These are phyloP conservation scores for Habroteleia sp. DNA, from an alignment of 2,888 invertebrate genomes.

Conservation along the genomic window DNA sequence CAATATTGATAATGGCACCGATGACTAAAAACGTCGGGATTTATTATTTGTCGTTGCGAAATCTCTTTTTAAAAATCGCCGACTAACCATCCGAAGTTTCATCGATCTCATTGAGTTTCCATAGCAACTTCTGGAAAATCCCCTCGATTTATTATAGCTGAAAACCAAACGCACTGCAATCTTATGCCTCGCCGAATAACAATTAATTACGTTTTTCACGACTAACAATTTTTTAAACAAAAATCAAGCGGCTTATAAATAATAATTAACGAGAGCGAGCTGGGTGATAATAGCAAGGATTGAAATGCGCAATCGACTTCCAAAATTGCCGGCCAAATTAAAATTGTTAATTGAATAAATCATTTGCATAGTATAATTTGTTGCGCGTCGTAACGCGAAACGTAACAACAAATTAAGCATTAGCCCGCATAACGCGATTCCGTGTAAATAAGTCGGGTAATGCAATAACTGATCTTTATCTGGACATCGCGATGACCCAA, in stretches of 20 bases:
- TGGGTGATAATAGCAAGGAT: not conserved
- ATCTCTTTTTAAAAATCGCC: constrained; percentile 64
- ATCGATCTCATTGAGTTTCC: constrained; percentile 65
- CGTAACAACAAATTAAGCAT: constrained; percentile 8
- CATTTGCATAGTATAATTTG: constrained; percentile 15
- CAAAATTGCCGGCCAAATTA: constrained; percentile 9
- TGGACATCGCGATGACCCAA: not conserved
- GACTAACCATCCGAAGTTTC: constrained; percentile 64
- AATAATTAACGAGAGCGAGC: not conserved
- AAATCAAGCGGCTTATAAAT: not conserved
- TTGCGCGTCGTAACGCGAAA: constrained; percentile 6
- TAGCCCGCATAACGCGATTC: constrained; percentile 3
- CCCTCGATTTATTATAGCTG: constrained; percentile 62
- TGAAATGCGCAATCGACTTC: not conserved
- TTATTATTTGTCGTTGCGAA: constrained; percentile 58
- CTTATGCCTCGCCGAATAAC: constrained; percentile 22
- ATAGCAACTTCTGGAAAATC: constrained; percentile 65
- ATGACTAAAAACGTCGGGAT: constrained; percentile 40
- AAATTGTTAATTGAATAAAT: constrained; percentile 21
- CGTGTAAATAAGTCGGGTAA: not conserved
- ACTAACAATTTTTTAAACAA: not conserved
- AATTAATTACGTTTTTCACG: too few relatives aligned
- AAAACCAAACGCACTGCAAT: constrained; percentile 45
- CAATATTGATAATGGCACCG: constrained; percentile 16
- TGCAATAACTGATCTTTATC: constrained; percentile 3